Evolutionary conservation across 2,113 vertebrate species (phyloP).

Genomic region (Proteles cristata): DNA sequence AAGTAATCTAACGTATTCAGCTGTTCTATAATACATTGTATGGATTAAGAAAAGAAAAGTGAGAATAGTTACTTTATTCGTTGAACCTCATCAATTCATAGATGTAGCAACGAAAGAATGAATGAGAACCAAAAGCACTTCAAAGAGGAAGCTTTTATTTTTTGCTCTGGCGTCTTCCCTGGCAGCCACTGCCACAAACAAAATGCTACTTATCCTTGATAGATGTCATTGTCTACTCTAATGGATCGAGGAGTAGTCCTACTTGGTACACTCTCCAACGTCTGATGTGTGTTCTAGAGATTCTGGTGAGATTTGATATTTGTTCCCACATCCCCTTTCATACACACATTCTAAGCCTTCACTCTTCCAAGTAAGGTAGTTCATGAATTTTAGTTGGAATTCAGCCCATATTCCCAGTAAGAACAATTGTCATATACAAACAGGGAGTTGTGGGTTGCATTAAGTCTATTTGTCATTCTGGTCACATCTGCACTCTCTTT

Average conservation of each 20-base stretch:
- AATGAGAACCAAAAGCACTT: neutral
- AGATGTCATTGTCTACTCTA: neutral
- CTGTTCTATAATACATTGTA: neutral
- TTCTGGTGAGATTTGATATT: neutral
- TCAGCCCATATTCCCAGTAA: neutral
- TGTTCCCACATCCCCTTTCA: neutral
- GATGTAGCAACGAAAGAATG: neutral
- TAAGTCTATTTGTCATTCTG: neutral
- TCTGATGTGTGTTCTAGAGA: neutral
- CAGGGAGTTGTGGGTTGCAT: neutral
- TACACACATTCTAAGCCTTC: neutral
- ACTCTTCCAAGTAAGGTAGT: neutral
- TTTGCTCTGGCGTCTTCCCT: neutral
- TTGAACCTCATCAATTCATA: neutral
- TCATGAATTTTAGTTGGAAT: neutral
- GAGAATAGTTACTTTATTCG: neutral
- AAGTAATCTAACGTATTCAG: neutral
- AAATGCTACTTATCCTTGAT: neutral
- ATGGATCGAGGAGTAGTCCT: neutral
- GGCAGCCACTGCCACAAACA: neutral
- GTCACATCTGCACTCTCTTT: neutral
- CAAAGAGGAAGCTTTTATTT: neutral
- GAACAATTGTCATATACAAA: neutral
- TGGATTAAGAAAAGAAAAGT: neutral
- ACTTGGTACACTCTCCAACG: neutral